Evolutionary conservation across 2,888 invertebrate species (phyloP), one percentile per base, ranked within the genome.

Genomic region (Malachius bipustulatus): DNA sequence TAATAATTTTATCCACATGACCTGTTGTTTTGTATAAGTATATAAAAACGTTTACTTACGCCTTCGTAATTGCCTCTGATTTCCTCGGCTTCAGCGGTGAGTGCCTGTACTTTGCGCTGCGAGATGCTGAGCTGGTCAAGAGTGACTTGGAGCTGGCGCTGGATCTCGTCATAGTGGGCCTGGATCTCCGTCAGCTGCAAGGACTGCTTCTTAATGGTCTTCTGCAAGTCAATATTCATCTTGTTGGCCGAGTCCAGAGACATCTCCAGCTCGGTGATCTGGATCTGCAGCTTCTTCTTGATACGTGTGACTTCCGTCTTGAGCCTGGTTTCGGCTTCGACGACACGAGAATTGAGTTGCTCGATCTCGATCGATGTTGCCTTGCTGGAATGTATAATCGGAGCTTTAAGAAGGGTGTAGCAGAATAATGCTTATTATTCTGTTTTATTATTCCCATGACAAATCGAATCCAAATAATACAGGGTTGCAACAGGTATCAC

Each of bases 211-310:
- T 96, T 96, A 73, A 93, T 84, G 58, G 89, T 87, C 76, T 93
- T 91, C 69, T 94, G 93, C 62, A 94, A 74, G 62, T 93, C 90
- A 59, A 94, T 82, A 74, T 94, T 94, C 70, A 83, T 90, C 74
- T 96, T 91, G 77, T 97, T 96, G 70, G 93, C 88, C 52, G 91
- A 88, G 68, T 96, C 96, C 66, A 98, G 77, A 37, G 90, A 85
- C 72, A 94, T 77, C 66, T 94, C 94, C 59, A 96, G 71, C 66
- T 96, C 94, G 54, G 93, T 93, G 67, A 96, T 94, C 60, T 90
- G 90, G 62, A 93, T 85, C 70, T 93, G 93, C 63, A 93, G 72
- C 84, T 96, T 96, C 90, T 96, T 96, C 83, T 94, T 94, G 71
- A 96, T 87, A 68, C 94, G 88, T 48, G 79, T 76, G 38, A 96